A percentile compares a stretch with the other conserved stretches of the same genome.
These are phyloP conservation scores for Triplophysa bombifrons DNA, from an alignment of 2,797 vertebrate genomes.

Conservation along the genomic window DNA sequence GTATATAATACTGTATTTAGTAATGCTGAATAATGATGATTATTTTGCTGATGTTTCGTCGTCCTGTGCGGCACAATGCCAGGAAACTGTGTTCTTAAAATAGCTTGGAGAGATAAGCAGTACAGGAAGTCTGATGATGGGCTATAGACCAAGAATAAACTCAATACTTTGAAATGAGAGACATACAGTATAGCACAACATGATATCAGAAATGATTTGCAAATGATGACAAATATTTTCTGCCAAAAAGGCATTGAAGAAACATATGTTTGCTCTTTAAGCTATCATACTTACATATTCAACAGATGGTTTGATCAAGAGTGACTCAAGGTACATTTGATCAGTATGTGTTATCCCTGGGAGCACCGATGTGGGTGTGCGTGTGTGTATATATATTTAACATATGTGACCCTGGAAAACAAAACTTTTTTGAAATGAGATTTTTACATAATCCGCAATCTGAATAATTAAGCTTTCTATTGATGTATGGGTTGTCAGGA, in stretches of 20 bases:
- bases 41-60: not conserved
- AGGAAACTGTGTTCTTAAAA: conserved; percentile 9
- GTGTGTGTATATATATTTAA: too few species aligned
- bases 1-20: not conserved
- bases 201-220: not conserved
- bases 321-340: too few species aligned
- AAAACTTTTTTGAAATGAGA: too few species aligned
- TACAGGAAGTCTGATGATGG: conserved; percentile 64
- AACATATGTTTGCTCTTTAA: not conserved
- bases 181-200: not conserved
- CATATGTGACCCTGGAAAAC: too few species aligned
- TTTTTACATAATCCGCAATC: too few species aligned
- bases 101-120: conserved; percentile 74
- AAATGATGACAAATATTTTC: too few species aligned
- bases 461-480: too few species aligned
- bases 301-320: not conserved
- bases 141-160: conserved; percentile 72
- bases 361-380: too few species aligned
- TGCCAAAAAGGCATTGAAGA: not conserved
- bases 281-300: not conserved
- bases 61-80: not conserved
- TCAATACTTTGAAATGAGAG: conserved; percentile 80
- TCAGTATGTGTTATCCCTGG: too few species aligned
- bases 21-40: not conserved
- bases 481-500: too few species aligned